A percentile compares a stretch with the other conserved stretches of the same genome.
Conservation (phyloP, 2,113 vertebrate genomes). For the Eptesicus fuscus region DNA sequence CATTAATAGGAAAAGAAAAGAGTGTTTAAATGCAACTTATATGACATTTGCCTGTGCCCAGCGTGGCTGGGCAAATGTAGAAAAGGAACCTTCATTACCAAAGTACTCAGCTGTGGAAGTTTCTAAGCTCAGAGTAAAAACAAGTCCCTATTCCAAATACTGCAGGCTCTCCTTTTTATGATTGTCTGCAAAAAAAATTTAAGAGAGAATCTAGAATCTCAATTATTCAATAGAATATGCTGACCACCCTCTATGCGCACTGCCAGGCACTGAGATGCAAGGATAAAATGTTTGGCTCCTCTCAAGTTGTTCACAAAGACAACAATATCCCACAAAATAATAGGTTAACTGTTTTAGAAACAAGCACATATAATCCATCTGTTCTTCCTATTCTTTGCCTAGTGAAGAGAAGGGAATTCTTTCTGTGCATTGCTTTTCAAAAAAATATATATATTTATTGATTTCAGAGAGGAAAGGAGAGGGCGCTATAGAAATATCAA, state of each 20-base stretch:
- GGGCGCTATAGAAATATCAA: too few species aligned
- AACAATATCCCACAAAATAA: not conserved
- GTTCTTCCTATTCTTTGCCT: not conserved
- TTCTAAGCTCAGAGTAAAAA: constrained; percentile 50
- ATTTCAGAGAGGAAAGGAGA: too few species aligned
- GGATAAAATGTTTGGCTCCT: not conserved
- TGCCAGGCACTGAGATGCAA: not conserved
- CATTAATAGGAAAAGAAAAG: constrained; percentile 1
- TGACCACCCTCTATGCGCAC: not conserved
- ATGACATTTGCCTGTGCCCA: not conserved
- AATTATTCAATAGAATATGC: not conserved
- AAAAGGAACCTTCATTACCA: constrained; percentile 25
- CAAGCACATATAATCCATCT: not conserved
- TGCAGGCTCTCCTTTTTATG: not conserved
- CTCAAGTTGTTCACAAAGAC: not conserved
- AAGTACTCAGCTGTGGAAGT: constrained; percentile 38
- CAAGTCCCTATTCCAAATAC: constrained; percentile 25
- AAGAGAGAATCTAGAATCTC: not conserved
- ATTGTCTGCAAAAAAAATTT: not conserved
- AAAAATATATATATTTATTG: too few species aligned
- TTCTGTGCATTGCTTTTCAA: not conserved
- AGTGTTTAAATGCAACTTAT: not conserved
- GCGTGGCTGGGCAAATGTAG: not conserved
- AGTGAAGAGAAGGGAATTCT: not conserved
- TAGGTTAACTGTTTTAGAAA: not conserved